phyloP scores from a whole-genome alignment of 2,888 invertebrate genomes.

The Lordiphosa andalusiaca region DNA sequence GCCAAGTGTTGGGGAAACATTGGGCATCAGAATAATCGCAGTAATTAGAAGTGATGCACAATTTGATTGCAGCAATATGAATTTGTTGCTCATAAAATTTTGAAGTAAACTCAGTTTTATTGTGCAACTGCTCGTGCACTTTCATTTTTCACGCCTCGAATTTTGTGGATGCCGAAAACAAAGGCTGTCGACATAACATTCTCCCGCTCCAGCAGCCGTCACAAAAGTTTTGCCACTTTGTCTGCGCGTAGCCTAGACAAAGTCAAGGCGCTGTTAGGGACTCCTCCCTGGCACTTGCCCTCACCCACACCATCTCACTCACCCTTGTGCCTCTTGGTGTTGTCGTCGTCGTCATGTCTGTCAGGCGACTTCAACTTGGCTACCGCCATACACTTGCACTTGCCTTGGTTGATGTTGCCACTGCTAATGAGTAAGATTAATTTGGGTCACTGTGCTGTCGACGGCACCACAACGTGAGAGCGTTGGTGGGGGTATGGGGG shows the following conservation, averaged over 20 bases:
- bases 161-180: conserved; percentile 30
- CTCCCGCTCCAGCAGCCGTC: conserved; percentile 7
- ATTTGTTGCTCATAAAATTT: too few relatives aligned
- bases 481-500: background rate
- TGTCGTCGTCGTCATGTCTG: conserved; percentile 33
- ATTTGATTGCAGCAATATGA: too few relatives aligned
- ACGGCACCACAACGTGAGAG: conserved; percentile 3
- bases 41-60: too few relatives aligned
- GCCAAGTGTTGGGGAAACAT: too few relatives aligned
- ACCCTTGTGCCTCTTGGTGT: conserved; percentile 1
- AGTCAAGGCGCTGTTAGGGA: conserved; percentile 27
- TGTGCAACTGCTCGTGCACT: conserved; percentile 12
- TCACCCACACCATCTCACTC: background rate
- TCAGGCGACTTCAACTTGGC: conserved; percentile 32
- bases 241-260: conserved; percentile 37
- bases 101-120: background rate
- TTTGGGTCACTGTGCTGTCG: conserved; percentile 69
- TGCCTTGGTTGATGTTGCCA: conserved; percentile 28
- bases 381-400: conserved; percentile 51
- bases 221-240: conserved; percentile 54
- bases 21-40: too few relatives aligned
- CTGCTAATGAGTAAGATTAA: conserved; percentile 74
- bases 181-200: conserved; percentile 26
- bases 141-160: conserved; percentile 22
- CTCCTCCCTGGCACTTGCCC: background rate